These are phyloP conservation scores for Diabrotica virgifera DNA, from an alignment of 1,140 invertebrate genomes.

Conservation along the genomic window DNA sequence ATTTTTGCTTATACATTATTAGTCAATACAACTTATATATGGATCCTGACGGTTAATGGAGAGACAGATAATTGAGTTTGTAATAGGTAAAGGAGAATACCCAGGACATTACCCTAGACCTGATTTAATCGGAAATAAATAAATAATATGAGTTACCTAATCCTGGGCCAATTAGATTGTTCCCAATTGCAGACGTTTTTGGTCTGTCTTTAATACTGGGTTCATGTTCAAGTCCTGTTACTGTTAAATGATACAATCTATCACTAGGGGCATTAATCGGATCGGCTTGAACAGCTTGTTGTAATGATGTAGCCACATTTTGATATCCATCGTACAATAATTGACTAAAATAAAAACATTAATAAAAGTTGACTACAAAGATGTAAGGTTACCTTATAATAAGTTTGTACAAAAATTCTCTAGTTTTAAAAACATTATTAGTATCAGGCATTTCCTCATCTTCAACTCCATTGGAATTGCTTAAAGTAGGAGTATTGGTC, in stretches of 20 bases:
- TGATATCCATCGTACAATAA: constrained; percentile 92
- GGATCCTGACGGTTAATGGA: no score
- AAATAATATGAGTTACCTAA: constrained; percentile 55
- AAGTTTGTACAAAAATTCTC: constrained; percentile 79
- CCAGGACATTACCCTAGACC: no score
- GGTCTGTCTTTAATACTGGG: constrained; percentile 67
- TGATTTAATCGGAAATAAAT: background rate
- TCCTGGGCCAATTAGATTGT: constrained; percentile 76
- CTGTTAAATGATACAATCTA: constrained; percentile 77
- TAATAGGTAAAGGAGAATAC: no score
- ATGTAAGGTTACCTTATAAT: constrained; percentile 74
- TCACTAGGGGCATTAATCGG: constrained; percentile 94
- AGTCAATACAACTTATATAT: no score
- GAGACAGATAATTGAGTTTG: no score
- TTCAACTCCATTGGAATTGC: constrained; percentile 20
- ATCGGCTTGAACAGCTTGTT: constrained; percentile 78
- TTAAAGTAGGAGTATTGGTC: constrained; percentile 28
- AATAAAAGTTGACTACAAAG: constrained; percentile 22
- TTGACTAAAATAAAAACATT: constrained; percentile 64
- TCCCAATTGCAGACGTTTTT: constrained; percentile 59
- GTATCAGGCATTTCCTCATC: constrained; percentile 61
- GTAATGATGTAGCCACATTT: constrained; percentile 78
- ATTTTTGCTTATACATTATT: no score
- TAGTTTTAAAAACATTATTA: constrained; percentile 74
- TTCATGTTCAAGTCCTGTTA: constrained; percentile 83